phyloP scores from a whole-genome alignment of 2,888 invertebrate genomes.

The Pyrocoelia pectoralis region DNA sequence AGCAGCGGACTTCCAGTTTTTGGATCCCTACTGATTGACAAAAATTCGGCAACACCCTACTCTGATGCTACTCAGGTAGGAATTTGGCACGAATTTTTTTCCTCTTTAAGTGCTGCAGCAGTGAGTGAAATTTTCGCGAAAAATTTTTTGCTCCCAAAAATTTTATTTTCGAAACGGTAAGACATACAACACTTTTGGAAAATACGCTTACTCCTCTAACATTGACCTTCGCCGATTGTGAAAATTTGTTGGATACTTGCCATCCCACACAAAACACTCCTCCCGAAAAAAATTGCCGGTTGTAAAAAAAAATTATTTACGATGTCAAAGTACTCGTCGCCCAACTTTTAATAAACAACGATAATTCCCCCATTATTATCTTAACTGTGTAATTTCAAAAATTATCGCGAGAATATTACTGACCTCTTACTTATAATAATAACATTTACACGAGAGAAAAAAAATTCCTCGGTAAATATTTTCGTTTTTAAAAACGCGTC shows the following conservation, averaged over 20 bases:
- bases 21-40: slow-evolving; percentile 90
- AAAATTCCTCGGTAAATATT: too few species aligned
- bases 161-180: too few species aligned
- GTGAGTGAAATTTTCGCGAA: slow-evolving; percentile 9
- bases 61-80: slow-evolving; percentile 97
- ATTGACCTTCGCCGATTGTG: slow-evolving; percentile 7
- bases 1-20: slow-evolving; percentile 77
- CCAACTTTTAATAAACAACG: neutral
- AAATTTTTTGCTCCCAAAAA: neutral
- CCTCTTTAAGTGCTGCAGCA: slow-evolving; percentile 16
- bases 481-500: neutral
- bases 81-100: neutral
- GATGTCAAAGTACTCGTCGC: slow-evolving; percentile 6
- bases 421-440: slow-evolving; percentile 1
- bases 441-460: too few species aligned
- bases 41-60: slow-evolving; percentile 93
- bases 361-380: neutral
- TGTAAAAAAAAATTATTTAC: neutral
- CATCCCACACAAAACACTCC: neutral
- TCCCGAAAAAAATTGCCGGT: neutral
- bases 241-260: slow-evolving; percentile 4
- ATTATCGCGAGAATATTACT: neutral
- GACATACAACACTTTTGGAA: too few species aligned
- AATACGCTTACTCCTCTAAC: slow-evolving; percentile 8
- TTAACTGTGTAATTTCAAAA: slow-evolving; percentile 3